These are phyloP conservation scores for Acipenser transmontanus DNA, from an alignment of 2,797 vertebrate species.

Conservation along the genomic window DNA sequence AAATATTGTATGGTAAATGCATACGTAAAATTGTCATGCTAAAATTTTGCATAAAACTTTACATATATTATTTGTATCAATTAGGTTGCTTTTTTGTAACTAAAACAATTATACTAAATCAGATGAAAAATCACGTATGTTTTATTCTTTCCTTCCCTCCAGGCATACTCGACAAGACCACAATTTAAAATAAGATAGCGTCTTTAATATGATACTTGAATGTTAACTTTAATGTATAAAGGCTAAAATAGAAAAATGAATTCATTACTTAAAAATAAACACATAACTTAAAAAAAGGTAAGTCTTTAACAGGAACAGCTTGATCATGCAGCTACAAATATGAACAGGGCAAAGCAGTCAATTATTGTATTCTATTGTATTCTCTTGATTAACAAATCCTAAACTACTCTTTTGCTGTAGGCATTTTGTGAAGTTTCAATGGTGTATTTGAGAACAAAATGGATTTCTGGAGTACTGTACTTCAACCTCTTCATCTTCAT, in stretches of 20 bases:
- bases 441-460: slow-evolving; percentile 10
- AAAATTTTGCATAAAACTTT: no score
- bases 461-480: slow-evolving; percentile 20
- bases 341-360: slow-evolving; percentile 57
- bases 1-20: neutral
- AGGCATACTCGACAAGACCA: neutral
- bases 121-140: neutral
- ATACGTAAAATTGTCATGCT: neutral
- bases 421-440: slow-evolving; percentile 32
- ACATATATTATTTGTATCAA: no score
- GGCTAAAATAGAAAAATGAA: slow-evolving; percentile 49
- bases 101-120: no score
- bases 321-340: slow-evolving; percentile 73
- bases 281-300: slow-evolving; percentile 45
- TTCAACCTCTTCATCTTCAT: slow-evolving; percentile 34
- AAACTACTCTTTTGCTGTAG: slow-evolving; percentile 54
- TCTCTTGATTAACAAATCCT: slow-evolving; percentile 16
- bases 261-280: slow-evolving; percentile 44
- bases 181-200: neutral
- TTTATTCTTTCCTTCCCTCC: neutral
- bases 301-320: slow-evolving; percentile 49
- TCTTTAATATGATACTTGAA: neutral
- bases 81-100: no score
- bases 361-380: slow-evolving; percentile 39
- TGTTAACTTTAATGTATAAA: slow-evolving; percentile 25